Evolutionary conservation across 2,888 invertebrate genomes (phyloP).

Genomic region (Tiphia femorata): DNA sequence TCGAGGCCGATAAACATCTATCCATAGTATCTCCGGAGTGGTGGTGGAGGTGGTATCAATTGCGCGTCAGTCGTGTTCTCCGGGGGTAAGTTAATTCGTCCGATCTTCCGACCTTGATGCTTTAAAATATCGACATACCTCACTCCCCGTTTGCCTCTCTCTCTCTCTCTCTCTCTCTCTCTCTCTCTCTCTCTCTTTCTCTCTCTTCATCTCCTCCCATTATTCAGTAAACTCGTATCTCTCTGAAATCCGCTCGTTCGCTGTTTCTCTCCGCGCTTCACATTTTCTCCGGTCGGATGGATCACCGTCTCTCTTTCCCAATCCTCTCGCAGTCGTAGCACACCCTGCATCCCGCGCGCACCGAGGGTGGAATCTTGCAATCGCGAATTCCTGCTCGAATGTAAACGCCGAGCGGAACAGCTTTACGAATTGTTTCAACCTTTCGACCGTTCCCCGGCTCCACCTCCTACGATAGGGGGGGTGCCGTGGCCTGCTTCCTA

Average conservation of each 20-base stretch:
- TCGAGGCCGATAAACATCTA: too few relatives aligned
- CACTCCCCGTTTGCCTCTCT: not conserved
- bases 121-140: not conserved
- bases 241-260: not conserved
- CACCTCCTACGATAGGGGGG: too few relatives aligned
- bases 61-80: not conserved
- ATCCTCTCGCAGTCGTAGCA: too few relatives aligned
- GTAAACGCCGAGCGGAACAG: conserved; percentile 48
- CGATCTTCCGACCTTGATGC: not conserved
- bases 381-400: conserved; percentile 60
- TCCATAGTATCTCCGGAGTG: too few relatives aligned
- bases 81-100: not conserved
- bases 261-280: conserved; percentile 7
- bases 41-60: too few relatives aligned
- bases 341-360: too few relatives aligned
- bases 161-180: conserved; percentile 6
- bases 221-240: not conserved
- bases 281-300: conserved; percentile 20
- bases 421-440: conserved; percentile 49
- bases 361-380: conserved; percentile 62
- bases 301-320: too few relatives aligned
- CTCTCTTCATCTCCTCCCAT: too few relatives aligned
- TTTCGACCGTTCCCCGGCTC: not conserved
- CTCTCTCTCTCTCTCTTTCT: not conserved
- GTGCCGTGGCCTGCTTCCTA: not conserved